phyloP scores from a whole-genome alignment of 2,797 vertebrate genomes.

The Glyptemys insculpta region DNA sequence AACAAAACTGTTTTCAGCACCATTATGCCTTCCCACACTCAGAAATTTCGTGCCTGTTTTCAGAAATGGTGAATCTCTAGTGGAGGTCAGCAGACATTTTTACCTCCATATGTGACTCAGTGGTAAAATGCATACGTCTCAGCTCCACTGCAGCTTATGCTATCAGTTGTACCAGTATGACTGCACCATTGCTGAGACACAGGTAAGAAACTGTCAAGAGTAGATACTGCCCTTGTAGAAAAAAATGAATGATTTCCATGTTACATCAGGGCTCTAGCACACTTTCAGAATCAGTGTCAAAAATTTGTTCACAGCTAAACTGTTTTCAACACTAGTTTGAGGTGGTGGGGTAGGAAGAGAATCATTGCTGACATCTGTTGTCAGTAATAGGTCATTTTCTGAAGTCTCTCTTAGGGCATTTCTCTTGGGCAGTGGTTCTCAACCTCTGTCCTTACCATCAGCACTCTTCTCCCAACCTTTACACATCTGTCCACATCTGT shows the following conservation, averaged over 20 bases:
- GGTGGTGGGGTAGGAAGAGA: neutral
- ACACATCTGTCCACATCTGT: neutral
- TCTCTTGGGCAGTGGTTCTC: neutral
- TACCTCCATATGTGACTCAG: neutral
- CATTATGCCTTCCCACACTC: constrained; percentile 56
- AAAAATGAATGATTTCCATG: neutral
- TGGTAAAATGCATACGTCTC: neutral
- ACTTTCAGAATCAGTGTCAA: neutral
- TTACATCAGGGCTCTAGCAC: neutral
- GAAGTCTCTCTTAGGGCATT: neutral
- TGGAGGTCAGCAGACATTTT: neutral
- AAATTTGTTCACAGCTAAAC: neutral
- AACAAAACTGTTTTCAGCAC: constrained; percentile 65
- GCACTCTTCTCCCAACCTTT: neutral
- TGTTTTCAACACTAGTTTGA: neutral
- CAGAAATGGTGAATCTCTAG: neutral
- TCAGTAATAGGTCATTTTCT: neutral
- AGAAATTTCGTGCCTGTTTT: constrained; percentile 7
- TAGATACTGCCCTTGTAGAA: neutral
- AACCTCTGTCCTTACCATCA: neutral
- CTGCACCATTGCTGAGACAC: neutral
- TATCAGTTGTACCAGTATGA: neutral
- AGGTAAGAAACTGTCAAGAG: neutral
- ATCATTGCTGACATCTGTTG: neutral
- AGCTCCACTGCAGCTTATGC: neutral